Conservation (phyloP, 2,888 invertebrate genomes). For the Scaptomyza caliginosa region DNA sequence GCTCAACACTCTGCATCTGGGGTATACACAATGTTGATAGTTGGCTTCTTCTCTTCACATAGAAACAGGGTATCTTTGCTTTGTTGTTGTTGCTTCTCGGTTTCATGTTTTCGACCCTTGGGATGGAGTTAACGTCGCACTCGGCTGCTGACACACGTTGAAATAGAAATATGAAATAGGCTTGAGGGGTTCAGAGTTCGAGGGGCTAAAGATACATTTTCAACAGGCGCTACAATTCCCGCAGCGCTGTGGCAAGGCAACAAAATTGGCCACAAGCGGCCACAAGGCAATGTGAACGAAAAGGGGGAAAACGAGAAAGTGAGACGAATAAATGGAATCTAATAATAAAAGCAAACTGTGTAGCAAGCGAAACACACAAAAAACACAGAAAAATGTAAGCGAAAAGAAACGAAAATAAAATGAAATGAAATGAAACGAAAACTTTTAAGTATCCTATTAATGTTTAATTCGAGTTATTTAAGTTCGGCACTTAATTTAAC, state of each 20-base stretch:
- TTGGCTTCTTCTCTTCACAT: too few relatives aligned
- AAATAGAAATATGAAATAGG: constrained; percentile 39
- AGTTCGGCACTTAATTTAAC: constrained; percentile 77
- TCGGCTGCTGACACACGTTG: constrained; percentile 7
- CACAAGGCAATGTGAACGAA: not conserved
- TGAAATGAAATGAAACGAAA: constrained; percentile 43
- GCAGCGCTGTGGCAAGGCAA: constrained; percentile 20
- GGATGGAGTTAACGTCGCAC: constrained; percentile 4
- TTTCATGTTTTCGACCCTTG: not conserved
- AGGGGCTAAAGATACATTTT: constrained; percentile 27
- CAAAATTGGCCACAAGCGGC: constrained; percentile 20
- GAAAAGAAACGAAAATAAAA: constrained; percentile 16
- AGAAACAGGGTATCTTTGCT: not conserved
- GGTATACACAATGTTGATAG: not conserved
- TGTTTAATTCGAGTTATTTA: constrained; percentile 80
- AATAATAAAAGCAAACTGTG: constrained; percentile 51
- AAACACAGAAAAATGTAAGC: constrained; percentile 6
- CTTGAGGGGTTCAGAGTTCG: constrained; percentile 25
- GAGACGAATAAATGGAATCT: constrained; percentile 39
- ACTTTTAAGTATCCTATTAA: constrained; percentile 78
- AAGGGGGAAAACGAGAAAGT: not conserved
- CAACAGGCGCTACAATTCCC: constrained; percentile 29
- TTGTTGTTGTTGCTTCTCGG: not conserved
- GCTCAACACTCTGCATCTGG: not conserved
- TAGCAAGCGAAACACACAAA: constrained; percentile 6